Evolutionary conservation across 2,888 invertebrate genomes (phyloP), one percentile per base, ranked within the genome.

Genomic region (Luperina testacea): DNA sequence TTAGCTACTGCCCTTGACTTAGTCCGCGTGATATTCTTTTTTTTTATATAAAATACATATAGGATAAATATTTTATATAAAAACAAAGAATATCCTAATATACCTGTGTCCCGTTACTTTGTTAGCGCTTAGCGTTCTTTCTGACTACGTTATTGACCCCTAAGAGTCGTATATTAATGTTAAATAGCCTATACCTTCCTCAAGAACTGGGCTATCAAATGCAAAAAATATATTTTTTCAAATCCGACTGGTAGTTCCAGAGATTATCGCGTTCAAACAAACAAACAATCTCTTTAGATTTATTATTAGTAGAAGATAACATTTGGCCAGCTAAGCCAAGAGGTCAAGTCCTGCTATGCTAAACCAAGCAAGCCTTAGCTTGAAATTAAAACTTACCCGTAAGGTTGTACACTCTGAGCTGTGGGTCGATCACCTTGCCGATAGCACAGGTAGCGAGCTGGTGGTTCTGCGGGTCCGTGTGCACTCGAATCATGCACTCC

Each of bases 391-490:
- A 63, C 73, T 97, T 90, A 91, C 97, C 97, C 70, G 90, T 88
- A 42, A 98, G 91, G 1, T 97, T 97, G 80, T 97, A 94, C 0
- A 98, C 97, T 86, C 92, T 95, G 0, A 98, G 95, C 85, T 97
- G 94, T 0, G 97, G 95, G 94, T 98, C 98, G 1, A 95, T 93
- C 1, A 96, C 93, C 0, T 97, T 97, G 0, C 98, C 98, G 97
- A 98, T 98, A 94, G 98, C 98, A 84, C 98, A 98, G 8, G 98
- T 98, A 17, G 98, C 98, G 2, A 97, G 97, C 94, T 98, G 98
- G 93, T 98, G 98, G 93, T 98, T 98, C 94, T 98, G 98, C 0
- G 98, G 98, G 7, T 98, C 98, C 0, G 98, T 98, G 85, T 97
- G 97, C 85, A 97, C 97, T 20, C 97, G 97, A 27, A 98, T 97